These are phyloP conservation scores for Gymnoscelis rufifasciata DNA, from an alignment of 2,888 invertebrate species.

Conservation along the genomic window DNA sequence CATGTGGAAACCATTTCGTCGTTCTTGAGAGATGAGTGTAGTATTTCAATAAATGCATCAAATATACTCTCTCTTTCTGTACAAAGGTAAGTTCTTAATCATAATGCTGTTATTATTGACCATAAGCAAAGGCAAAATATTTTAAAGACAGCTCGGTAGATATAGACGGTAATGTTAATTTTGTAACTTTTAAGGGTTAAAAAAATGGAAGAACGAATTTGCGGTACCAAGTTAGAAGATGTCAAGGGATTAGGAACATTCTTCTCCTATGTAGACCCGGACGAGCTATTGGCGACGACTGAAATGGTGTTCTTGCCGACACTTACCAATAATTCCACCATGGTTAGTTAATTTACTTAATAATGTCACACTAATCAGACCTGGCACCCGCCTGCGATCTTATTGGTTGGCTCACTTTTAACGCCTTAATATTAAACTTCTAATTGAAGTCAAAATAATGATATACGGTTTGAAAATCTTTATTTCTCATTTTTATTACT, in stretches of 20 bases:
- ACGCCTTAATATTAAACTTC: too few relatives aligned
- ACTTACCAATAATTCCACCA: constrained; percentile 17
- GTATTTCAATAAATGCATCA: constrained; percentile 9
- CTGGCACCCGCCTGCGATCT: too few relatives aligned
- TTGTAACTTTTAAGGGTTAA: too few relatives aligned
- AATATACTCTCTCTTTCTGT: constrained; percentile 12
- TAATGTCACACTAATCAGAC: too few relatives aligned
- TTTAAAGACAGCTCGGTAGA: too few relatives aligned
- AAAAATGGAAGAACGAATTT: constrained; percentile 27
- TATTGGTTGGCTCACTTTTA: too few relatives aligned
- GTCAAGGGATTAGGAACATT: constrained; percentile 36
- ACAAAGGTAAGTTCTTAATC: constrained; percentile 11
- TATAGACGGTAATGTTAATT: too few relatives aligned
- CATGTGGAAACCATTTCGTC: constrained; percentile 5
- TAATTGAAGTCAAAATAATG: too few relatives aligned
- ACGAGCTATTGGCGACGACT: constrained; percentile 39
- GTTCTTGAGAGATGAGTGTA: constrained; percentile 11
- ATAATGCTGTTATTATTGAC: too few relatives aligned
- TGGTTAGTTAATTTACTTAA: constrained; percentile 16
- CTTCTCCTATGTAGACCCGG: constrained; percentile 36
- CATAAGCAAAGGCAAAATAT: too few relatives aligned
- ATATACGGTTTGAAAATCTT: too few relatives aligned
- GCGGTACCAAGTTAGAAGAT: constrained; percentile 17
- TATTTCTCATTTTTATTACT: too few relatives aligned
- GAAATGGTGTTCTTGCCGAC: constrained; percentile 33